phyloP scores from a whole-genome alignment of 2,113 vertebrate genomes.

The Lepisosteus oculatus region DNA sequence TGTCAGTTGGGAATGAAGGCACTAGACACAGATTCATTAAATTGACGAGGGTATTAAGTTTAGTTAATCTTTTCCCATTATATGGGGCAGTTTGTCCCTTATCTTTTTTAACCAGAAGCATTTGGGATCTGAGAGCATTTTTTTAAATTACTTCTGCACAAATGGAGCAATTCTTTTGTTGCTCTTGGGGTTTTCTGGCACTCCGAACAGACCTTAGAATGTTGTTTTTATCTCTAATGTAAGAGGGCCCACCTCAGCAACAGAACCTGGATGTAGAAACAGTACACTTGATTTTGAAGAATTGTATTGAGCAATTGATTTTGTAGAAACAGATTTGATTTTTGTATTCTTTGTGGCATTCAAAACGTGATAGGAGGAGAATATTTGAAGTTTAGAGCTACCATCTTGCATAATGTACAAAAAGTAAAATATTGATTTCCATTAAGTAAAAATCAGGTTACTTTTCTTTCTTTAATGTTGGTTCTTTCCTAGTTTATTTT shows the following conservation, averaged over 20 bases:
- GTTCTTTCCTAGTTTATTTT: too few relatives aligned
- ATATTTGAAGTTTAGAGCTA: too few relatives aligned
- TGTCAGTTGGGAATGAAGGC: conserved; percentile 5
- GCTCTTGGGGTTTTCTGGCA: neutral
- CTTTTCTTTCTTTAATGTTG: too few relatives aligned
- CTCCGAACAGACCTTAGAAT: neutral
- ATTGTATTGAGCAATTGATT: neutral
- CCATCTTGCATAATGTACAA: too few relatives aligned
- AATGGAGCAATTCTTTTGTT: conserved; percentile 12
- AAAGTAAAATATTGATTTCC: too few relatives aligned
- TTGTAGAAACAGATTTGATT: too few relatives aligned
- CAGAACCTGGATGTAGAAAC: too few relatives aligned
- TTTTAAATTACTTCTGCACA: conserved; percentile 16
- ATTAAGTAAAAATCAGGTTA: too few relatives aligned
- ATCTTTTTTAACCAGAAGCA: conserved; percentile 23
- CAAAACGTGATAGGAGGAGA: too few relatives aligned
- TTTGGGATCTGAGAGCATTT: conserved; percentile 14
- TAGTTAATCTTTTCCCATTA: conserved; percentile 19
- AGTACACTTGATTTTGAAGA: neutral
- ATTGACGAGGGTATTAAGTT: conserved; percentile 21
- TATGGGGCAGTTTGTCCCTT: conserved; percentile 18
- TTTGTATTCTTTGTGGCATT: too few relatives aligned
- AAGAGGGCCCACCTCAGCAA: neutral
- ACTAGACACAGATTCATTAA: conserved; percentile 11
- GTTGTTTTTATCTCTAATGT: neutral